Base-by-base conservation (phyloP, 2,888 invertebrate genomes). In the Ennomos erosarius region DNA sequence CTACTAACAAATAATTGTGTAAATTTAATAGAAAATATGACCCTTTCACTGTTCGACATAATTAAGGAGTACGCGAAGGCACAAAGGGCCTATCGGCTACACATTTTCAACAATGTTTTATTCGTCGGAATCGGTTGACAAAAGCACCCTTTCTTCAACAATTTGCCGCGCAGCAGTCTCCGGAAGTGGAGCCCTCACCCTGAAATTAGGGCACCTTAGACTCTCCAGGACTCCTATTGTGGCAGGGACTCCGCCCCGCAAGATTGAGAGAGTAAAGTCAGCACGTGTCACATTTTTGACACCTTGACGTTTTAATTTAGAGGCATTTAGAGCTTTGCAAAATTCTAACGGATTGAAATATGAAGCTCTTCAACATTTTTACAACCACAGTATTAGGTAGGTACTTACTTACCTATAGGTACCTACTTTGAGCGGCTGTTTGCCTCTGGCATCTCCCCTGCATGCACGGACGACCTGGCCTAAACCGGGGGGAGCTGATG, bases 21-120 rank as follows among this genome's bases (percentile, higher is more conserved):
- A 87, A 89, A 87, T 85, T 90, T 87, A 90, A 90, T 91, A 90
- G 89, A 91, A 90, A 91, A 90, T 88, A 85, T 91, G 91, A 91
- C 92, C 92, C 92, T 89, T 92, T 88, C 84, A 87, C 87, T 85
- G 88, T 89, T 89, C 87, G 78, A 86, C 78, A 88, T 92, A 92
- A 92, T 92, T 91, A 87, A 88, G 84, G 90, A 89, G 92, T 88
- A 84, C 84, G 87, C 85, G 70, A 82, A 78, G 70, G 79, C 68
- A 90, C 90, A 91, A 91, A 84, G 79, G 73, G 79, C 73, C 84
- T 84, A 90, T 91, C 89, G 84, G 88, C 90, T 82, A 89, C 90
- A 87, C 79, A 80, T 85, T 87, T 83, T 83, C 85, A 87, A 86
- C 84, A 81, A 74, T 85, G 82, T 88, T 89, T 90, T 91, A 84